These are phyloP conservation scores for Platichthys stellatus DNA, from an alignment of 2,113 vertebrate species.

Conservation along the genomic window DNA sequence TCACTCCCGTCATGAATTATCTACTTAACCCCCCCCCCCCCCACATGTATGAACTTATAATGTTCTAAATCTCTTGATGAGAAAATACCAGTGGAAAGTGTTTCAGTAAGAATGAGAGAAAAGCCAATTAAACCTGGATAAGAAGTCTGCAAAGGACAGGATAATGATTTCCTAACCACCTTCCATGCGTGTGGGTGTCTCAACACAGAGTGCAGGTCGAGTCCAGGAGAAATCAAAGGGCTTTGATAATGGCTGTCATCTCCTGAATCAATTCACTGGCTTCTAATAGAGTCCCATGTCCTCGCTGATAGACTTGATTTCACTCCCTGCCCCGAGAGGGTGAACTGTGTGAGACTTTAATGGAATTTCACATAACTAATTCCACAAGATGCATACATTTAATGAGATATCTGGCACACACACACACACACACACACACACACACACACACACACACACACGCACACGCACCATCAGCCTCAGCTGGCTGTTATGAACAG, in stretches of 20 bases:
- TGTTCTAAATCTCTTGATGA: background rate
- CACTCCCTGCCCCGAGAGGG: background rate
- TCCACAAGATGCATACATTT: conserved; percentile 16
- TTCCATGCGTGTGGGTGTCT: background rate
- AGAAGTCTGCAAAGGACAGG: background rate
- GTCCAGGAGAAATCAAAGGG: background rate
- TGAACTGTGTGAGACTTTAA: background rate
- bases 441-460: too few relatives aligned
- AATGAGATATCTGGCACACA: conserved; percentile 35
- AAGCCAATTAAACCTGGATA: background rate
- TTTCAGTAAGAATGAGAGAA: background rate
- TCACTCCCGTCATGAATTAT: too few relatives aligned
- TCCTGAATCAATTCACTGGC: background rate
- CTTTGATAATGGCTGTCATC: background rate
- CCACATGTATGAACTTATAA: too few relatives aligned
- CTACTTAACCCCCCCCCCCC: too few relatives aligned
- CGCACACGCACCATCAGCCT: background rate
- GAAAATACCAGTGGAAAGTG: background rate
- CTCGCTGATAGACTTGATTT: conserved; percentile 1
- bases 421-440: background rate
- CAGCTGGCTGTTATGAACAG: conserved; percentile 5
- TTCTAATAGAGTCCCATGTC: background rate
- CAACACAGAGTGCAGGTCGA: background rate
- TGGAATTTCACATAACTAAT: conserved; percentile 20
- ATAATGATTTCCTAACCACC: background rate